phyloP scores from a whole-genome alignment of 2,113 vertebrate species.

The Lasiurus borealis region DNA sequence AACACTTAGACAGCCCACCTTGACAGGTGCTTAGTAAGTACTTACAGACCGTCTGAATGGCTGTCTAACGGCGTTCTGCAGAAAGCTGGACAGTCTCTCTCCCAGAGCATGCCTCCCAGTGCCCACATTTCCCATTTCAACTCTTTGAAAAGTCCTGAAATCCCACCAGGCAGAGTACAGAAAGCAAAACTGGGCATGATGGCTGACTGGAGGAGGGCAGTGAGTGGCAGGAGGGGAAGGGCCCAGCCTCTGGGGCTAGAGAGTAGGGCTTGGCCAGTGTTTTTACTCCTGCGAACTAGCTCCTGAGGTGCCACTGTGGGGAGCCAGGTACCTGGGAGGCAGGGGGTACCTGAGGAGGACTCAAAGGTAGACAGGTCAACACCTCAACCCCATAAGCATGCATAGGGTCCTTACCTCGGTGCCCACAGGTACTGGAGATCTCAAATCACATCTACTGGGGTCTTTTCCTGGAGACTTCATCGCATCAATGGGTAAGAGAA shows the following conservation, averaged over 20 bases:
- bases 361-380: neutral
- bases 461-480: neutral
- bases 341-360: neutral
- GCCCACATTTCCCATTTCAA: neutral
- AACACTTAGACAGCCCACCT: too few relatives aligned
- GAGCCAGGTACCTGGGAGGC: neutral
- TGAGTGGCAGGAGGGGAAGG: too few relatives aligned
- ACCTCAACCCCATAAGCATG: neutral
- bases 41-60: neutral
- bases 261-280: neutral
- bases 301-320: neutral
- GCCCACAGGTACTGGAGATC: neutral
- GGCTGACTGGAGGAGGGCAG: neutral
- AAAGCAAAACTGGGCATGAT: neutral
- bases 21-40: neutral
- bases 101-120: neutral
- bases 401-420: fast-evolving
- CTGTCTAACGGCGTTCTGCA: neutral
- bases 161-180: neutral
- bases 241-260: neutral
- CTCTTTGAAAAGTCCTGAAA: neutral
- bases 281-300: neutral
- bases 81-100: neutral
- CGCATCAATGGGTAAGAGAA: neutral
- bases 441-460: neutral